A percentile compares a stretch with the other conserved stretches of the same genome.
Evolutionary conservation across 2,888 invertebrate genomes (phyloP).

Genomic region (Cataglyphis livida): DNA sequence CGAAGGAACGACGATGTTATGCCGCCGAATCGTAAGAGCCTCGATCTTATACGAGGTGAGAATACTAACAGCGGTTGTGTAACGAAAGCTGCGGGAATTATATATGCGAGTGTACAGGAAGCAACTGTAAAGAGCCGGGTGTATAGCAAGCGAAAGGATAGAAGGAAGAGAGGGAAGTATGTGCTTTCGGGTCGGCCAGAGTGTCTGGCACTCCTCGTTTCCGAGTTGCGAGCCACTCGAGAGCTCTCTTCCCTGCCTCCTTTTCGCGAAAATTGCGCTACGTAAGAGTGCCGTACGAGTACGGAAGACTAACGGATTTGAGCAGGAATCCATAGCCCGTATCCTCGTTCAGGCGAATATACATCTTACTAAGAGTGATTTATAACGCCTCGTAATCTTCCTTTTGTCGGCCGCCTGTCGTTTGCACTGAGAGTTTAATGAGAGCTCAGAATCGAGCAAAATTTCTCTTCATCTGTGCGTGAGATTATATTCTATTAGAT

Average conservation of each 20-base stretch:
- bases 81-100: slow-evolving; percentile 62
- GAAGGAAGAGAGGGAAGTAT: slow-evolving; percentile 60
- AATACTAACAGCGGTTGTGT: slow-evolving; percentile 33
- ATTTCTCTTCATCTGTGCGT: neutral
- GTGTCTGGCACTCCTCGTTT: slow-evolving; percentile 72
- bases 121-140: slow-evolving; percentile 26
- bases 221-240: slow-evolving; percentile 70
- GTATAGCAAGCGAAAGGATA: slow-evolving; percentile 37
- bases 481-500: neutral
- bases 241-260: slow-evolving; percentile 50
- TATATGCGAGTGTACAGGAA: slow-evolving; percentile 59
- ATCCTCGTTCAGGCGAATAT: slow-evolving; percentile 25
- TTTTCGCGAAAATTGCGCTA: slow-evolving; percentile 60
- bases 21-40: slow-evolving; percentile 47
- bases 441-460: neutral
- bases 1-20: slow-evolving; percentile 35
- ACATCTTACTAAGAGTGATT: slow-evolving; percentile 45
- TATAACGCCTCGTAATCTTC: slow-evolving; percentile 53
- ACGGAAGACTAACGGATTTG: slow-evolving; percentile 63
- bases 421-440: slow-evolving; percentile 54
- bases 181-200: slow-evolving; percentile 66
- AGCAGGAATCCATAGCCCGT: slow-evolving; percentile 54
- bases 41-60: slow-evolving; percentile 48
- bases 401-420: slow-evolving; percentile 17
- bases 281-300: slow-evolving; percentile 54